Conservation (phyloP, 2,113 vertebrate genomes). For the Ammospiza caudacuta region DNA sequence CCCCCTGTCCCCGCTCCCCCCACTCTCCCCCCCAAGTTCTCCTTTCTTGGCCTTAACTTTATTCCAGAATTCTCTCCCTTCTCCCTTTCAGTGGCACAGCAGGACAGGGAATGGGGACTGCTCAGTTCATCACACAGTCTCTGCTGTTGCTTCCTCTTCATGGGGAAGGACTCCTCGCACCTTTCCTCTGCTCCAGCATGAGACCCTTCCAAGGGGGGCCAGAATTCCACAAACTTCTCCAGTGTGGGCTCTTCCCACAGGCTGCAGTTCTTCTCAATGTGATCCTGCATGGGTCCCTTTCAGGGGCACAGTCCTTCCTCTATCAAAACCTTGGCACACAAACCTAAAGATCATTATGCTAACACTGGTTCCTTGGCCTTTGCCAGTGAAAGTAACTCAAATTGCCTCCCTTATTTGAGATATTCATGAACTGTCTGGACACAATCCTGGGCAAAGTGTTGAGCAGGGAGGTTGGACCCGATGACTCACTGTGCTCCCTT, state of each 20-base stretch:
- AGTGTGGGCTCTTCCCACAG: neutral
- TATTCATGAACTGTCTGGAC: neutral
- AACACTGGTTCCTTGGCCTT: neutral
- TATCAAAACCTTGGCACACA: neutral
- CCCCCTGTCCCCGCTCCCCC: accelerated
- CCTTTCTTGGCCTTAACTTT: neutral
- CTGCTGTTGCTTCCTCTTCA: neutral
- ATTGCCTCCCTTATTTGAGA: neutral
- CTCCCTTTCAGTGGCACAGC: neutral
- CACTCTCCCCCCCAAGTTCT: neutral
- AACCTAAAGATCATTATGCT: neutral
- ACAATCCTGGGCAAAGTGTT: neutral
- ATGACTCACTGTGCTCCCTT: neutral
- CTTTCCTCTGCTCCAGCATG: neutral
- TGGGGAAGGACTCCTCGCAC: neutral
- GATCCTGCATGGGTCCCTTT: neutral
- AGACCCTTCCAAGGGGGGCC: too few relatives aligned
- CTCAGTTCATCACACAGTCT: accelerated
- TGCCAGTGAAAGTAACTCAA: neutral
- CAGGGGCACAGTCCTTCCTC: neutral
- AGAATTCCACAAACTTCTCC: neutral
- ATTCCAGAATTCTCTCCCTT: neutral
- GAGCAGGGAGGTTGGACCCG: neutral
- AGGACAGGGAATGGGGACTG: neutral
- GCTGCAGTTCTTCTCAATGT: neutral